Conservation (phyloP, 2,797 vertebrate species). For the Bryconaethiops microstoma region DNA sequence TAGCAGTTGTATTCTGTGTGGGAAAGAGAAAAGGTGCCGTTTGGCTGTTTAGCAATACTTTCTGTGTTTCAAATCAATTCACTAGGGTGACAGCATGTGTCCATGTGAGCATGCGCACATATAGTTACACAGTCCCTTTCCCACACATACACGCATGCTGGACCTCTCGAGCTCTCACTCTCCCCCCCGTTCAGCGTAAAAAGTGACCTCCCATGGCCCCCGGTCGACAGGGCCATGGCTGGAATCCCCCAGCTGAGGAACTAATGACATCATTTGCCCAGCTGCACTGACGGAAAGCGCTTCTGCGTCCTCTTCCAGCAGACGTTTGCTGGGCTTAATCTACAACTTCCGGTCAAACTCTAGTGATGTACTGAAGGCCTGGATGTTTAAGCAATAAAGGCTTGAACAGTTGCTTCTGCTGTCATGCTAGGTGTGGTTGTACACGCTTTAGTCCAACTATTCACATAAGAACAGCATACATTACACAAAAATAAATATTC, state of each 20-base stretch:
- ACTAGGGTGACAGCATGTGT: not conserved
- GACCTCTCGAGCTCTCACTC: not conserved
- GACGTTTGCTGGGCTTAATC: not conserved
- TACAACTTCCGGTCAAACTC: slow-evolving; percentile 3
- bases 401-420: too few relatives aligned
- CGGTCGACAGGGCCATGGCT: slow-evolving; percentile 31
- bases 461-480: too few relatives aligned
- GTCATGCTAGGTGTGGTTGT: too few relatives aligned
- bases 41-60: slow-evolving; percentile 7
- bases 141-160: slow-evolving; percentile 7
- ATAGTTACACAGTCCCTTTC: not conserved
- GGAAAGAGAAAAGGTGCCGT: not conserved
- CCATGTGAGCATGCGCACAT: not conserved
- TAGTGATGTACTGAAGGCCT: not conserved
- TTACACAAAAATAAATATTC: too few relatives aligned
- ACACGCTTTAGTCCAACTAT: too few relatives aligned
- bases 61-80: slow-evolving; percentile 16
- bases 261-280: slow-evolving; percentile 57
- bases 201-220: too few relatives aligned
- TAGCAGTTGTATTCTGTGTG: not conserved
- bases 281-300: slow-evolving; percentile 53
- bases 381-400: not conserved
- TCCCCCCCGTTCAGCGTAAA: slow-evolving; percentile 23
- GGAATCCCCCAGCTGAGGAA: slow-evolving; percentile 49
- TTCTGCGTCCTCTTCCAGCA: slow-evolving; percentile 19